These are phyloP conservation scores for Blomia tropicalis DNA, from an alignment of 2,888 invertebrate genomes.

Conservation along the genomic window DNA sequence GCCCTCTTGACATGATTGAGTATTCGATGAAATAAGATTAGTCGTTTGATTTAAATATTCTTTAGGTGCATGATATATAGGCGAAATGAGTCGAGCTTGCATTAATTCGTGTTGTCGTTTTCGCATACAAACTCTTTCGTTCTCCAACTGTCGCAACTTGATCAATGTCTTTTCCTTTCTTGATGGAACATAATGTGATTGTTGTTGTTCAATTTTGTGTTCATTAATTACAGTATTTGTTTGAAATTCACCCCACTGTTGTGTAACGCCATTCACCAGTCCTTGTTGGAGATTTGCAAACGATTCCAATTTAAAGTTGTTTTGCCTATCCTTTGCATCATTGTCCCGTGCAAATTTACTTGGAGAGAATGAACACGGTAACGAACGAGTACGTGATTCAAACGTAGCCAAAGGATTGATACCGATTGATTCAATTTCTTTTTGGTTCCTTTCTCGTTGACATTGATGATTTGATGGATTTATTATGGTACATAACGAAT, in stretches of 20 bases:
- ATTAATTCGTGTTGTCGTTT: slow-evolving; percentile 1
- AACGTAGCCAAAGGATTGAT: background rate
- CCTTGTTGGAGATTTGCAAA: background rate
- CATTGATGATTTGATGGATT: background rate
- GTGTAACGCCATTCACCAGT: background rate
- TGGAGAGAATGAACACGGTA: slow-evolving; percentile 2
- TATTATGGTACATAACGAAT: background rate
- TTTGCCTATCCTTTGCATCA: background rate
- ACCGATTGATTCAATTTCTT: no score
- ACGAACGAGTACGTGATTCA: background rate
- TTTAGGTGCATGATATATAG: background rate
- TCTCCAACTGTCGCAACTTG: background rate
- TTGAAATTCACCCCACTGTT: background rate
- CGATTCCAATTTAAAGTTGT: background rate
- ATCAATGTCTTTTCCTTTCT: background rate
- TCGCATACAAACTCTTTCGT: background rate
- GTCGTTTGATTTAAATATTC: background rate
- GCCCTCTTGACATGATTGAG: slow-evolving; percentile 2
- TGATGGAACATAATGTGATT: background rate
- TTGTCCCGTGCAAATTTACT: background rate
- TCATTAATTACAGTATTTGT: background rate
- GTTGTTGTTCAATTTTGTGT: background rate
- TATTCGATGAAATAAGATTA: background rate
- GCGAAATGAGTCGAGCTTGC: background rate
- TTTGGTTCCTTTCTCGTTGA: background rate